Percentiles rank a stretch among this genome's conserved stretches.
phyloP scores from a whole-genome alignment of 2,797 vertebrate species.

The Neostethus bicornis region DNA sequence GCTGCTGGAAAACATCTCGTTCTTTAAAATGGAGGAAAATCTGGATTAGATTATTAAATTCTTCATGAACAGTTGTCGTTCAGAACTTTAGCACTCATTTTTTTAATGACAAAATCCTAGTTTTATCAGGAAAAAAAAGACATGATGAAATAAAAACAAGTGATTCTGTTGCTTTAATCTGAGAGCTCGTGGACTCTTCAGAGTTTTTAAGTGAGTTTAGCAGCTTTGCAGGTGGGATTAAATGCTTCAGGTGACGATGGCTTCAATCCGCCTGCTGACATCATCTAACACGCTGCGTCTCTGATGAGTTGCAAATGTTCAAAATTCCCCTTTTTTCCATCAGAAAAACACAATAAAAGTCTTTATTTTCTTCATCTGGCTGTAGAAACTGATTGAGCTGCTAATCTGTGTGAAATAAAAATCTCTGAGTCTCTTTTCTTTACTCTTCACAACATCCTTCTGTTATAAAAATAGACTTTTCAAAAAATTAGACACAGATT shows the following conservation, averaged over 20 bases:
- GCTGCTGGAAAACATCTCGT: conserved; percentile 26
- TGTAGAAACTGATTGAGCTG: conserved; percentile 67
- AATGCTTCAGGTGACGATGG: conserved; percentile 40
- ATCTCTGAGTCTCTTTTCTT: conserved; percentile 67
- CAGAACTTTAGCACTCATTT: too few relatives aligned
- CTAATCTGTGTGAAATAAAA: conserved; percentile 64
- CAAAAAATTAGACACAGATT: conserved; percentile 84
- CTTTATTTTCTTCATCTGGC: conserved; percentile 46
- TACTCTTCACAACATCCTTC: conserved; percentile 78
- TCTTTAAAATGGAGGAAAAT: conserved; percentile 23
- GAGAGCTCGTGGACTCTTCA: too few relatives aligned
- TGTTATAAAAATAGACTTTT: conserved; percentile 86
- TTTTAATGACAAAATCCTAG: too few relatives aligned
- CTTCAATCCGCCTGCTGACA: conserved; percentile 37
- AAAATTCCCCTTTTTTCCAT: conserved; percentile 36
- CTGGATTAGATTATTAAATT: conserved; percentile 24
- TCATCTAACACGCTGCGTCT: conserved; percentile 40
- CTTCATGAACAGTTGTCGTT: too few relatives aligned
- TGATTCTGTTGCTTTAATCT: too few relatives aligned
- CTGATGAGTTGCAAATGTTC: conserved; percentile 32
- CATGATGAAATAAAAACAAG: too few relatives aligned
- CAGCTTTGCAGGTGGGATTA: conserved; percentile 29
- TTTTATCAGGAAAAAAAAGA: too few relatives aligned
- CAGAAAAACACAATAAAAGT: conserved; percentile 52
- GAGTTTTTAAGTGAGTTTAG: too few relatives aligned